Evolutionary conservation across 2,888 invertebrate species (phyloP), one percentile per base, ranked within the genome.

Genomic region (Ernsta delagoae): DNA sequence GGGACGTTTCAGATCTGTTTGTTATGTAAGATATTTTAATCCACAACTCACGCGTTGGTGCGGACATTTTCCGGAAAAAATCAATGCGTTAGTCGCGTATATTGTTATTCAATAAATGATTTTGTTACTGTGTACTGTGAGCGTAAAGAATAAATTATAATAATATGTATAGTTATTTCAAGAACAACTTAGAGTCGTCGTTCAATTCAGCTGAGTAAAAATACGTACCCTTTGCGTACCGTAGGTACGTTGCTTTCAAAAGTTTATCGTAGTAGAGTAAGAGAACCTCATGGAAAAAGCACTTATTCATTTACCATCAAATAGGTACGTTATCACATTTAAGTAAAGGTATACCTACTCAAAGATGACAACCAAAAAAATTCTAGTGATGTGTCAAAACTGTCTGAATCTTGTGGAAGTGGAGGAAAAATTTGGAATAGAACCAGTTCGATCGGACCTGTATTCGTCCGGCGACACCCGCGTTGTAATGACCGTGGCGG

Each of bases 401-500:
- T 41, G 59, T 41, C 39, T 41, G 12, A 12, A 36, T 59, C 12
- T 12, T 12, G 5, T 5, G 5, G 11, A 43, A 45, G 11, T 11
- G 9, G 48, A 59, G 8, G 48, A 5, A 56, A n/a, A 68, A 61
- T 45, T 61, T 61, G 11, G 60, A 41, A 12, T 43, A 61, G 5
- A 39, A 41, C 50, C 24, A 65, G 41, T 24, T 69, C 48, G 45
- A 50, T 5, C 72, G 76, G 81, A 96, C 95, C 95, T 97, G 97
- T 81, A 98, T 94, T 74, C 97, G 95, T 64, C 98, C 98, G 73
- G 97, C 96, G 70, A 98, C 96, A 86, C 96, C 95, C 56, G 94
- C 94, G 84, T 95, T 95, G 75, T 90, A 88, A 70, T 94, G 94
- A 74, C 81, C 84, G 70, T 94, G 94, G 12, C 94, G 84, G 72